Conservation (phyloP, 2,113 vertebrate genomes). For the Brachypteracias leptosomus region DNA sequence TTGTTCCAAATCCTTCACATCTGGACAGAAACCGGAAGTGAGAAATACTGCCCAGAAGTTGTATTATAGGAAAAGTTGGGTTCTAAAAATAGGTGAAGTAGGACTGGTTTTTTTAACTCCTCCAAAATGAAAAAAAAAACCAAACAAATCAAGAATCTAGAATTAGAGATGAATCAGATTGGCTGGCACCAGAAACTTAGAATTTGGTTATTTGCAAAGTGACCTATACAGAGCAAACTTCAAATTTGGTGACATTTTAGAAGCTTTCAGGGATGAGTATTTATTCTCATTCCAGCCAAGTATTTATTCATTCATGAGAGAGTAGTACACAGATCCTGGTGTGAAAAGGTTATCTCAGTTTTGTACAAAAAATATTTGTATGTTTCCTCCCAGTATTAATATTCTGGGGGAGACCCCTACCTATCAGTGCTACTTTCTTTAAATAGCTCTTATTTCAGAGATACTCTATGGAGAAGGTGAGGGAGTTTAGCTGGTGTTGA, state of each 20-base stretch:
- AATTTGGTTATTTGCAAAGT: background rate
- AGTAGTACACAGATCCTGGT: background rate
- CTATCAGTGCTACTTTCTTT: background rate
- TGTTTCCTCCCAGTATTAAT: background rate
- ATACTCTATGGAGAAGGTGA: background rate
- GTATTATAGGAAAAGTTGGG: constrained; percentile 32
- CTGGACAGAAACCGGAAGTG: constrained; percentile 62
- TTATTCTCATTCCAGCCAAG: background rate
- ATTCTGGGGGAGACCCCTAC: background rate
- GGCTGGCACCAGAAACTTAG: background rate
- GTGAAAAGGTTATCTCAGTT: background rate
- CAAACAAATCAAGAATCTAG: background rate
- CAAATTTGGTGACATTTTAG: background rate
- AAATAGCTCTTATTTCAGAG: background rate
- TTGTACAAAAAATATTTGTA: background rate
- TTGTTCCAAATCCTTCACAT: constrained; percentile 59
- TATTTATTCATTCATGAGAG: background rate
- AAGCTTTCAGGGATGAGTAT: background rate
- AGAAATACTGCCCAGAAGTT: constrained; percentile 36
- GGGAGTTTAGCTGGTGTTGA: background rate
- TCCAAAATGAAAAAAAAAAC: background rate
- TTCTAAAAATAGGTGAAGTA: constrained; percentile 49
- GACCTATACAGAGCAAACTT: background rate
- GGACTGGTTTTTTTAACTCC: background rate
- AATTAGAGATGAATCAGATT: background rate